Percentiles rank a stretch among this genome's conserved stretches.
Evolutionary conservation across 2,797 vertebrate species (phyloP).

Genomic region (Bucorvus abyssinicus): DNA sequence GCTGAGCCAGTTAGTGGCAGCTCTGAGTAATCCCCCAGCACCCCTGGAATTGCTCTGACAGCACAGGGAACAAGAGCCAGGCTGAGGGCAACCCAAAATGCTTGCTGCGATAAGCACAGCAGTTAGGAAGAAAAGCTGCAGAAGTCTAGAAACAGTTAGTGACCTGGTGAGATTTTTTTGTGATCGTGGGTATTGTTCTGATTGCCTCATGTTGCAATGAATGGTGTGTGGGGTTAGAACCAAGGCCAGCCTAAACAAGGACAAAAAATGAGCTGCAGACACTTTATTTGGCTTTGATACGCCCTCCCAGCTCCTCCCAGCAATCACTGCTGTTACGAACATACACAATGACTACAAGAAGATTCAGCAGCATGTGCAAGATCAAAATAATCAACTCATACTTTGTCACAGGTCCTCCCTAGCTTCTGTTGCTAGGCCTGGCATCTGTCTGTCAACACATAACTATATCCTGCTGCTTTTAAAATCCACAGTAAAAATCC

Average conservation of each 20-base stretch:
- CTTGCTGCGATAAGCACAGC: neutral
- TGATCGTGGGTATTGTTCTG: neutral
- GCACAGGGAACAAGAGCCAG: neutral
- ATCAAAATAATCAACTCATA: slow-evolving; percentile 53
- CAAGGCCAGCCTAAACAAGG: neutral
- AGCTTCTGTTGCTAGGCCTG: slow-evolving; percentile 21
- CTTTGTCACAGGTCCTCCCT: slow-evolving; percentile 18
- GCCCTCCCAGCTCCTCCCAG: slow-evolving; percentile 55
- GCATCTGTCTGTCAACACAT: slow-evolving; percentile 35
- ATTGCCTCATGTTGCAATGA: neutral
- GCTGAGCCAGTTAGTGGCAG: neutral
- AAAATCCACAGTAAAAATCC: slow-evolving; percentile 9
- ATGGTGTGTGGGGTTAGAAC: slow-evolving; percentile 13
- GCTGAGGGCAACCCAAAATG: neutral
- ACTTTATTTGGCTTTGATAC: slow-evolving; percentile 65
- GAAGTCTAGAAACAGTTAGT: neutral
- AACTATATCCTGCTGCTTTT: neutral
- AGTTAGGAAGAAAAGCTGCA: neutral
- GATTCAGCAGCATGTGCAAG: slow-evolving; percentile 13
- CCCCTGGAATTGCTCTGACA: neutral
- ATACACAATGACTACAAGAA: slow-evolving; percentile 38
- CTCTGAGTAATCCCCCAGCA: neutral
- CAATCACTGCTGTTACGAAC: slow-evolving; percentile 34
- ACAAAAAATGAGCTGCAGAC: slow-evolving; percentile 3
- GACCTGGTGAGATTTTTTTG: neutral